Base-by-base conservation (phyloP, 2,113 vertebrate genomes). In the Rhegmatorhina hoffmannsi region DNA sequence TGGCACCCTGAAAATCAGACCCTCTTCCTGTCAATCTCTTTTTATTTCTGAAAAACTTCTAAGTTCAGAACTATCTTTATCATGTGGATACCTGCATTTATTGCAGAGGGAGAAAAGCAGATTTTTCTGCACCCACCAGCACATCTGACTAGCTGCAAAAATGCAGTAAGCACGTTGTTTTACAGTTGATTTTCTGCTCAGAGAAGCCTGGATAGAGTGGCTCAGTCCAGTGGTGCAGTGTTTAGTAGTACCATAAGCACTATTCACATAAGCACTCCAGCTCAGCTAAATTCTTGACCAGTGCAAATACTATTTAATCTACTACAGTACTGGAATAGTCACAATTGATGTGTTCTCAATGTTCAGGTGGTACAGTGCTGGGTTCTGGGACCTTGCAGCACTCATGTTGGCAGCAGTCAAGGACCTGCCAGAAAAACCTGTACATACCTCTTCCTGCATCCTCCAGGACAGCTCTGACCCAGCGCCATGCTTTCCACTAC, bases 401-500 rank as follows among this genome's bases (percentile, higher is more conserved):
- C 6, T 14, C 15, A 11, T 11, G 3, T 3, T 38, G 28, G 6
- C 33, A 80, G 63, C 21, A 56, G 36, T n/a, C 36, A 86, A 1
- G 3, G 7, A 52, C 25, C 17, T 81, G 16, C 3, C 17, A 28
- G 34, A 53, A 49, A 33, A 73, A 17, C 1, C 0, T 2, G 0
- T 20, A 25, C 28, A 34, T 64, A 13, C 11, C 26, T 23, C 1
- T 53, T 73, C 72, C 50, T 70, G 10, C 10, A 34, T 77, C 7
- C 23, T 62, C 9, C 50, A 44, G 50, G 9, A 11, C 19, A 46
- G 5, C 4, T 17, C 25, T 60, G 44, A 44, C 10, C n/a, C 13
- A 17, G 3, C 0, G 0, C 7, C 19, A 4, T 20, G 4, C 4
- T 50, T 29, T 36, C 7, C 29, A 10, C 11, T 40, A 7, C 23